These are phyloP conservation scores for Pelvicachromis taeniatus DNA, from an alignment of 2,113 vertebrate species.

Conservation along the genomic window DNA sequence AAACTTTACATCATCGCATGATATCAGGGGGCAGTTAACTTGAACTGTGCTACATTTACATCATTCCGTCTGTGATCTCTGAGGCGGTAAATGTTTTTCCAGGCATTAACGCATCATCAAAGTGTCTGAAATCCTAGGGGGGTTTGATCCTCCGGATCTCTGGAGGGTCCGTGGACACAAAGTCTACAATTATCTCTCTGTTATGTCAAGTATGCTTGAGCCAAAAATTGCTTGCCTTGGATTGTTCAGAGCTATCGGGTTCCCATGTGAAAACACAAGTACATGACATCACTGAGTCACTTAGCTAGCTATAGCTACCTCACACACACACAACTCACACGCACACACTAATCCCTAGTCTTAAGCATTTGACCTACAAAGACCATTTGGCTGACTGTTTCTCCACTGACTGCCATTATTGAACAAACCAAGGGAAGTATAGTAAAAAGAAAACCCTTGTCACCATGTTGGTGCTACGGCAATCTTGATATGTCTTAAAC, in stretches of 20 bases:
- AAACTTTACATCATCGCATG: slow-evolving; percentile 32
- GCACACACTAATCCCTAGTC: slow-evolving; percentile 17
- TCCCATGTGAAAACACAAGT: slow-evolving; percentile 65
- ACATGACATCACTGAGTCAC: slow-evolving; percentile 65
- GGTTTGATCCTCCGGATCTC: slow-evolving; percentile 55
- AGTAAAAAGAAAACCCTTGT: not conserved
- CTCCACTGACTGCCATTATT: not conserved
- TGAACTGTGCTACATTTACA: slow-evolving; percentile 38
- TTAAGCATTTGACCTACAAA: slow-evolving; percentile 13
- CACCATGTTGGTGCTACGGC: not conserved
- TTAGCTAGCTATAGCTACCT: slow-evolving; percentile 44
- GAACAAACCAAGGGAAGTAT: not conserved
- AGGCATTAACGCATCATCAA: slow-evolving; percentile 67
- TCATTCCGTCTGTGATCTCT: slow-evolving; percentile 57
- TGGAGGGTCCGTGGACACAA: slow-evolving; percentile 49
- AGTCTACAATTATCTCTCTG: slow-evolving; percentile 67
- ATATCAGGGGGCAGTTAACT: slow-evolving; percentile 29
- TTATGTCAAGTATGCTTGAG: slow-evolving; percentile 65
- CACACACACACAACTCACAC: not conserved
- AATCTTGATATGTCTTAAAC: not conserved
- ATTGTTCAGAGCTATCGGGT: slow-evolving; percentile 62
- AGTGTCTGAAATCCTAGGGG: slow-evolving; percentile 53
- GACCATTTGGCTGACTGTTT: not conserved
- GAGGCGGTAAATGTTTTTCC: slow-evolving; percentile 62
- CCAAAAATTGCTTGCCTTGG: slow-evolving; percentile 63